Percentiles rank a stretch among this genome's conserved stretches.
phyloP scores from a whole-genome alignment of 2,888 invertebrate genomes.

The Pyrocoelia pectoralis region DNA sequence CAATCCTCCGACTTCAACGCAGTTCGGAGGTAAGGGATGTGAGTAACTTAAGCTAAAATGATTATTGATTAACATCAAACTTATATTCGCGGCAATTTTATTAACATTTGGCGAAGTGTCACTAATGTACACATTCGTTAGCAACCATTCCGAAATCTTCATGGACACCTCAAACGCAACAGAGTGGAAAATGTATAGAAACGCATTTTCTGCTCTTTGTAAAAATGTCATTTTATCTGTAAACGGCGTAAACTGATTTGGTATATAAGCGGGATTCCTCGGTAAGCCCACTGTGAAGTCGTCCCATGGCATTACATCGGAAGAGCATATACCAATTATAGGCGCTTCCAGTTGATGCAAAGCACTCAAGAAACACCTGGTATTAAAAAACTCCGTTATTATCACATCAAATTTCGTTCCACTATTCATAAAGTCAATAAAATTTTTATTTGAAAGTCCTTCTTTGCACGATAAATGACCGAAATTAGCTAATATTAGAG shows the following conservation, averaged over 20 bases:
- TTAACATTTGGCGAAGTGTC: conserved; percentile 44
- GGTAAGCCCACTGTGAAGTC: conserved; percentile 60
- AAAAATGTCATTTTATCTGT: conserved; percentile 46
- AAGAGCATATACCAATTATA: conserved; percentile 63
- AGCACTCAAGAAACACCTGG: conserved; percentile 72
- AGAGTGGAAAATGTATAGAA: conserved; percentile 34
- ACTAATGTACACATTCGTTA: conserved; percentile 48
- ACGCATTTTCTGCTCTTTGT: conserved; percentile 47
- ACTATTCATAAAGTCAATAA: neutral
- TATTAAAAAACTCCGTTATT: conserved; percentile 72
- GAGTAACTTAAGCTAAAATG: conserved; percentile 60
- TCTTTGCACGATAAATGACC: neutral
- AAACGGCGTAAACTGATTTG: conserved; percentile 57
- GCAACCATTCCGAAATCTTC: conserved; percentile 40
- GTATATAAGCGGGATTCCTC: conserved; percentile 59
- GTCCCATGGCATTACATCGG: conserved; percentile 60
- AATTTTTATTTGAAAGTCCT: neutral
- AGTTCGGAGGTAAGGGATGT: conserved; percentile 59
- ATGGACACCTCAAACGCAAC: conserved; percentile 42
- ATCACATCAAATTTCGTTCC: conserved; percentile 64
- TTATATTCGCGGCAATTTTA: conserved; percentile 58
- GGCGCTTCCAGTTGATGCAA: conserved; percentile 68
- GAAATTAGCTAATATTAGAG: neutral
- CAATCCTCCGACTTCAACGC: conserved; percentile 65
- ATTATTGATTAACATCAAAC: conserved; percentile 61